phyloP scores from a whole-genome alignment of 1,140 invertebrate species.

The Wasmannia auropunctata region DNA sequence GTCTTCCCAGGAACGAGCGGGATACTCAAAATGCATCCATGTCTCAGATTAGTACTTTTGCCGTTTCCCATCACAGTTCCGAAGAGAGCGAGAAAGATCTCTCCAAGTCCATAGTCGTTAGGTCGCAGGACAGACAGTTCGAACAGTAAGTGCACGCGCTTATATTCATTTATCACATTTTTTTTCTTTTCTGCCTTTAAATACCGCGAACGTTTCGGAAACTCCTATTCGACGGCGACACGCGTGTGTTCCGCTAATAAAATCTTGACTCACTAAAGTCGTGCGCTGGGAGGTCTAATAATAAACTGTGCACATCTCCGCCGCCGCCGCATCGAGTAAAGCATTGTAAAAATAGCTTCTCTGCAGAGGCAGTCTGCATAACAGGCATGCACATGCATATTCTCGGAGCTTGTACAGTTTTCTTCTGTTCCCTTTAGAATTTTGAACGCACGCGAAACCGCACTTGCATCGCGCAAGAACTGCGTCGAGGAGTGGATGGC shows the following conservation, averaged over 20 bases:
- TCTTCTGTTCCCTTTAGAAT: conserved; percentile 73
- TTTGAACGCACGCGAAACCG: conserved; percentile 82
- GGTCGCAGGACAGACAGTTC: conserved; percentile 78
- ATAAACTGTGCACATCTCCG: conserved; percentile 79
- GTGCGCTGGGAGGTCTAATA: conserved; percentile 76
- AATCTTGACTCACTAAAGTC: conserved; percentile 44
- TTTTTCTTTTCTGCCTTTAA: neutral
- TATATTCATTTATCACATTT: conserved; percentile 8
- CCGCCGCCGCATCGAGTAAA: conserved; percentile 72
- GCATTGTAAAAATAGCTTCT: conserved; percentile 82
- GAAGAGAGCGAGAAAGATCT: conserved; percentile 82
- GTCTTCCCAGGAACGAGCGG: conserved; percentile 67
- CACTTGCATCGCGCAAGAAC: conserved; percentile 81
- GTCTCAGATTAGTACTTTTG: conserved; percentile 81
- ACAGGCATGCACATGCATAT: conserved; percentile 31
- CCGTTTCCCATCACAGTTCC: conserved; percentile 81
- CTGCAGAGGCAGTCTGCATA: conserved; percentile 70
- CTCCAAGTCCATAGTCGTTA: conserved; percentile 81
- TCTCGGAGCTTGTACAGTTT: neutral
- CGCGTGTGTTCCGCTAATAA: conserved; percentile 43
- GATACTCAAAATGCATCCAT: conserved; percentile 78
- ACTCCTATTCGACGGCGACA: neutral
- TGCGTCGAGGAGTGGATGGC: conserved; percentile 84
- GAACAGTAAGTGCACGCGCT: conserved; percentile 80
- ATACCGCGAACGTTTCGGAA: conserved; percentile 3